Base-by-base conservation (phyloP, 2,797 vertebrate genomes). In the Siniperca obscura region DNA sequence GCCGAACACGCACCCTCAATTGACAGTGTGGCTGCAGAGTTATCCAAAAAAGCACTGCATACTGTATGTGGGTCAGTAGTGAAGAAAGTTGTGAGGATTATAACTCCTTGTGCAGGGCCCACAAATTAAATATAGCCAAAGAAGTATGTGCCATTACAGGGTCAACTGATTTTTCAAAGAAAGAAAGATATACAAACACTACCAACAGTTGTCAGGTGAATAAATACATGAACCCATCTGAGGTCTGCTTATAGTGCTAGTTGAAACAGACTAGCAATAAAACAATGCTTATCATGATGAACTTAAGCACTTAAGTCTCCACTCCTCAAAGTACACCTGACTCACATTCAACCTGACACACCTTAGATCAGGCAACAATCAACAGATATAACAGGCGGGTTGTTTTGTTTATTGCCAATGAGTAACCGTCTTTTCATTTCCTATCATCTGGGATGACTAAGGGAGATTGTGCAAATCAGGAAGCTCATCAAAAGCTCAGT, bases 381-480 rank as follows among this genome's bases (percentile, higher is more conserved):
- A 76, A 16, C 34, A 21, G 30, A 70, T 64, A 60, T 3, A 84
- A 76, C 59, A 64, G 70, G 21, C 7, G 60, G 38, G 56, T 52
- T 16, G 48, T 46, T 22, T 52, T 50, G 60, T 80, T 88, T 71
- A 76, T 73, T 87, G 48, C 70, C 46, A 34, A 25, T 90, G 86
- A 91, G 59, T 86, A 87, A 91, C 70, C 4, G 10, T 76, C 36
- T 78, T 53, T 64, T 81, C 13, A 65, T 74, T 76, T 73, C 57
- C 56, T 65, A 19, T 69, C 0, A 19, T 74, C 74, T 68, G 73
- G 42, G 36, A 62, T 85, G 82, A 87, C 60, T 74, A 78, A 86
- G 22, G 38, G n/a, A 59, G 56, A 71, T 52, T 60, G 62, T 62
- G 74, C 44, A 70, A 81, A 78, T 73, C 69, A 70, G 42, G 74